Evolutionary conservation across 1,140 invertebrate genomes (phyloP).

Genomic region (Dryas iulia): DNA sequence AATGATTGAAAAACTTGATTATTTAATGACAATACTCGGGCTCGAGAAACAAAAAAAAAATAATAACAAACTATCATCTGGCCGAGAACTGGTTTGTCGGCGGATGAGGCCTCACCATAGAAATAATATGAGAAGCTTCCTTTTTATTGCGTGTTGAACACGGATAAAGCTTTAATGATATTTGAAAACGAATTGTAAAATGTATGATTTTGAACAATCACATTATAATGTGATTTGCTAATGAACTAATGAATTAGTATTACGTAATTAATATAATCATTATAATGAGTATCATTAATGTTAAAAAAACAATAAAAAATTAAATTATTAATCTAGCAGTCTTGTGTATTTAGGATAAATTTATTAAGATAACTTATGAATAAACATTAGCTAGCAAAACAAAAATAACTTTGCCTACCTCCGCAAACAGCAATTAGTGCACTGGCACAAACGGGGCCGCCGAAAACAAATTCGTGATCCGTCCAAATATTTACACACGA

Average conservation of each 20-base stretch:
- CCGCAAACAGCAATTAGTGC: constrained; percentile 66
- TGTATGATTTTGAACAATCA: background rate
- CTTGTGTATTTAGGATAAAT: background rate
- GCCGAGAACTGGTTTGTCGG: constrained; percentile 55
- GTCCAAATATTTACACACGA: constrained; percentile 6
- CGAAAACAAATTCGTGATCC: constrained; percentile 18
- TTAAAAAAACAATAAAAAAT: no score
- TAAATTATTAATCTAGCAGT: no score
- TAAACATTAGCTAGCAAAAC: constrained; percentile 20
- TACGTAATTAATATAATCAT: background rate
- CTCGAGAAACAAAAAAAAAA: constrained; percentile 44
- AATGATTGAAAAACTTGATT: constrained; percentile 3
- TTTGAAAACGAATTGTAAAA: constrained; percentile 2
- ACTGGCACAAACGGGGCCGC: constrained; percentile 43
- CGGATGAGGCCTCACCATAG: constrained; percentile 54
- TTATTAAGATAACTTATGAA: background rate
- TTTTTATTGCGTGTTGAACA: constrained; percentile 54
- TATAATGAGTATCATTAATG: no score
- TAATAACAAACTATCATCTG: constrained; percentile 72
- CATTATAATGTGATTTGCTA: background rate
- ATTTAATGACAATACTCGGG: constrained; percentile 13
- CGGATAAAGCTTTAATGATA: constrained; percentile 33
- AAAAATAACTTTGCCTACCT: constrained; percentile 64
- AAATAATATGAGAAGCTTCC: constrained; percentile 51
- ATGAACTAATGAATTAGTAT: background rate